phyloP scores from a whole-genome alignment of 1,140 invertebrate genomes.

The Penaeus indicus region DNA sequence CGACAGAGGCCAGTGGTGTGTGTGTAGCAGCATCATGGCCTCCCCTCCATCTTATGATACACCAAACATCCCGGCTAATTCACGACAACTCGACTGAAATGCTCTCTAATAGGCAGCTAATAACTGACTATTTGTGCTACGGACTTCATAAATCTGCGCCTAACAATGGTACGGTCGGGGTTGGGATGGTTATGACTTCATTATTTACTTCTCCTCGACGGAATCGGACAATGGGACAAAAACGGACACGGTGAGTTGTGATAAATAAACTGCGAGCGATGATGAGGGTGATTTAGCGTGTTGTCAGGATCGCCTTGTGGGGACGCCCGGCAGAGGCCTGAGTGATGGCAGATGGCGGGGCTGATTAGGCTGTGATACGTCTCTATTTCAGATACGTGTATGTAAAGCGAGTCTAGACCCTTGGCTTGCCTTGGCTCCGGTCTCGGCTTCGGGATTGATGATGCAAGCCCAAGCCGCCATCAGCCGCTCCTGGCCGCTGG shows the following conservation, averaged over 20 bases:
- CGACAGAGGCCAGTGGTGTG: no score
- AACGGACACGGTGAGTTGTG: slow-evolving; percentile 51
- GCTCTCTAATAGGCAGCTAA: slow-evolving; percentile 63
- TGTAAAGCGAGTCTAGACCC: no score
- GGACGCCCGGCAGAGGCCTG: neutral
- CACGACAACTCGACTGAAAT: slow-evolving; percentile 62
- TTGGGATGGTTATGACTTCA: slow-evolving; percentile 51
- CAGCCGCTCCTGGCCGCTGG: no score
- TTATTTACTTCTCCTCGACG: slow-evolving; percentile 60
- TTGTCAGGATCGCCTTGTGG: slow-evolving; percentile 34
- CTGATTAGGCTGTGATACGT: neutral
- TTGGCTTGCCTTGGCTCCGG: no score
- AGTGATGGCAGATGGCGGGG: neutral
- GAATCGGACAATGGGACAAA: slow-evolving; percentile 61
- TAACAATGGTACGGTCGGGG: slow-evolving; percentile 45
- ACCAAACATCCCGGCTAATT: slow-evolving; percentile 59
- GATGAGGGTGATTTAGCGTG: slow-evolving; percentile 51
- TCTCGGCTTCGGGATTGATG: no score
- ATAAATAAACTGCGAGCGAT: slow-evolving; percentile 59
- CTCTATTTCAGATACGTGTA: neutral
- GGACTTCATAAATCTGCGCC: slow-evolving; percentile 58
- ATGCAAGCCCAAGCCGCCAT: no score
- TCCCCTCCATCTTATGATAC: slow-evolving; percentile 15
- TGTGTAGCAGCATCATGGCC: neutral
- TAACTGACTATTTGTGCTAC: slow-evolving; percentile 57